Evolutionary conservation across 2,888 invertebrate species (phyloP), one percentile per base, ranked within the genome.

Genomic region (Euphydryas editha): DNA sequence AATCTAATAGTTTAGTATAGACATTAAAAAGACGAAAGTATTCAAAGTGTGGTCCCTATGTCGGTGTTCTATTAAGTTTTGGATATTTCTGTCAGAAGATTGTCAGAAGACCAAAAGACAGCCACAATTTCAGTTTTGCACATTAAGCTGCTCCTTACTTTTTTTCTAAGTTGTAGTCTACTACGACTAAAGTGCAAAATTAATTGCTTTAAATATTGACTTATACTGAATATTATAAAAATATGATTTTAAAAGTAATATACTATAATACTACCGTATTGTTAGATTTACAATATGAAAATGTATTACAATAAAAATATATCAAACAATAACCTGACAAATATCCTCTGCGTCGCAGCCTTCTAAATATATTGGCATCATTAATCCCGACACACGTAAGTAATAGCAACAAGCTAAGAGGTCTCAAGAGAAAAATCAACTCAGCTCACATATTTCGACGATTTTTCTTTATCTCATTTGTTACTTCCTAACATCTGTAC

Each of bases 401-500:
- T 75, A 76, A 79, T 82, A 79, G 81, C 71, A 69, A 73, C 67
- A 72, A 77, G 74, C 76, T 75, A 78, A 78, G 77, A 81, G 76
- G 73, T 81, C 83, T 78, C 79, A 37, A 75, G 80, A 82, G 78
- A 81, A 85, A 86, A 89, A 76, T 89, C 86, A 84, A 87, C 86
- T 82, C 82, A 65, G 77, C 82, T 84, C 87, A 88, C 88, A 90
- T 86, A 86, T 87, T 88, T 82, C 75, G 78, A 75, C 84, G 79
- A 88, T 88, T 88, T 89, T 86, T 90, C 89, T 77, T 79, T 79
- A 85, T 88, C 87, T 86, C 87, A 87, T 88, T 88, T 87, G 85
- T 88, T 86, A 85, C 84, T 80, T 81, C 83, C 83, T 78, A 84
- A 87, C 83, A 85, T 84, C 24, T 70, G 75, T 80, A 85, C 86